Evolutionary conservation across 2,113 vertebrate species (phyloP), one percentile per base, ranked within the genome.

Genomic region (Pteruthius melanotis): DNA sequence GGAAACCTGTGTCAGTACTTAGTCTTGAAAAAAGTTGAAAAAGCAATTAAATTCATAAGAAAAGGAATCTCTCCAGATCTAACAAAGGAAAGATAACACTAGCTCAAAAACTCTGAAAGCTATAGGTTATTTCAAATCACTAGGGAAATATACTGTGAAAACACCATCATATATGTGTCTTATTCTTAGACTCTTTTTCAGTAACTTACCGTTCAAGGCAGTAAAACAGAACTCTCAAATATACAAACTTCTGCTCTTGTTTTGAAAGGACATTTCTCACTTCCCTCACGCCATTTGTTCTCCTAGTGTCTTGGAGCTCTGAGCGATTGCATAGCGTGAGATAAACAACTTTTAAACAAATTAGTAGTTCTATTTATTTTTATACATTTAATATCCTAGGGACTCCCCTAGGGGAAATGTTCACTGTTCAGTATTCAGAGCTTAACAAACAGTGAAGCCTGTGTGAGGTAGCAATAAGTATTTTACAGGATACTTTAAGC

Each of bases 331-430:
- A 45, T 5, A 37, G 8, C 11, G 21, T 6, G 11, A 72, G 8
- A 16, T 56, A 50, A 90, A 82, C 3, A 57, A 14, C 18, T 83
- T 71, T 11, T 30, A 59, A 31, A 15, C 1, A 64, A 54, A 77
- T 45, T 18, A 23, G 8, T 60, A 13, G 5, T 59, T 68, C 22
- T 57, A 14, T 66, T 61, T 33, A 31, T 54, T 78, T 45, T 50
- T 26, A 40, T 54, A 6, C 31, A 50, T 78, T 87, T 49, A 54
- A 47, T 54, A 35, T 52, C 23, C 30, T 28, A 22, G 23, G 2
- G 6, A 20, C 5, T 87, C 7, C 7, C 7, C 9, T 17, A 20
- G 28, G 13, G 11, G 4, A 1, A 19, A 0, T 59, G 13, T 40
- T 57, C 3, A 11, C 35, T 78, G 31, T 49, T 95, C 27, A 47